Percentiles rank a stretch among this genome's conserved stretches.
Conservation (phyloP, 2,888 invertebrate species). For the Apoda limacodes region DNA sequence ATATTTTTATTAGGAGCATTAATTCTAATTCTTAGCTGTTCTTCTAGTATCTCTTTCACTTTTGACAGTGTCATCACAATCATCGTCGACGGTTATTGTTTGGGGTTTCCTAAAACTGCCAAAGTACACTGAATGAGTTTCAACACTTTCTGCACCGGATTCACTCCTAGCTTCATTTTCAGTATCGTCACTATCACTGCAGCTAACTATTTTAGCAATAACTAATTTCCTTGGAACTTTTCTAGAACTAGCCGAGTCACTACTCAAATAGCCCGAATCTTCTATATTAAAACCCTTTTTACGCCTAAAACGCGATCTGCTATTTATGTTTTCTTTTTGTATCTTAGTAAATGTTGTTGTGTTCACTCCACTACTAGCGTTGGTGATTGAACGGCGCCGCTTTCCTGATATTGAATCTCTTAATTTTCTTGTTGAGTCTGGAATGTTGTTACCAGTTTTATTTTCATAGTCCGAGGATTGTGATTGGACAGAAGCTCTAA, state of each 20-base stretch:
- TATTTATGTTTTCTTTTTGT: constrained; percentile 31
- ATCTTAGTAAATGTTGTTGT: constrained; percentile 52
- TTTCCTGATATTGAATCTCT: constrained; percentile 31
- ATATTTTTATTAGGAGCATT: constrained; percentile 24
- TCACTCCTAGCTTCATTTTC: constrained; percentile 85
- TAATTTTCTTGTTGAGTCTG: constrained; percentile 19
- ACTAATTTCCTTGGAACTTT: constrained; percentile 49
- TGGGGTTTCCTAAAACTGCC: constrained; percentile 74
- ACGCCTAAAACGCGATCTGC: constrained; percentile 36
- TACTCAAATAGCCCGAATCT: constrained; percentile 89
- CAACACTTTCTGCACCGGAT: constrained; percentile 88
- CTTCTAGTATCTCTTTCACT: constrained; percentile 29
- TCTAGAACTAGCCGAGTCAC: constrained; percentile 77
- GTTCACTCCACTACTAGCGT: constrained; percentile 29
- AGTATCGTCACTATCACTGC: constrained; percentile 84
- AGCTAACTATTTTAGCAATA: constrained; percentile 66
- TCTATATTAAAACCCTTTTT: constrained; percentile 63
- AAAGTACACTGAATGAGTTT: constrained; percentile 89
- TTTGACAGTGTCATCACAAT: constrained; percentile 32
- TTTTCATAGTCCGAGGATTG: constrained; percentile 64
- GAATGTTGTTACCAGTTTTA: not conserved
- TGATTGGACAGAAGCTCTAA: constrained; percentile 64
- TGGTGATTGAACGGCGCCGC: constrained; percentile 20
- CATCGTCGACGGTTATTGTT: too few relatives aligned
- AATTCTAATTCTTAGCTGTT: constrained; percentile 26